phyloP scores from a whole-genome alignment of 2,797 vertebrate genomes.

The Parauchenoglanis punctatus region DNA sequence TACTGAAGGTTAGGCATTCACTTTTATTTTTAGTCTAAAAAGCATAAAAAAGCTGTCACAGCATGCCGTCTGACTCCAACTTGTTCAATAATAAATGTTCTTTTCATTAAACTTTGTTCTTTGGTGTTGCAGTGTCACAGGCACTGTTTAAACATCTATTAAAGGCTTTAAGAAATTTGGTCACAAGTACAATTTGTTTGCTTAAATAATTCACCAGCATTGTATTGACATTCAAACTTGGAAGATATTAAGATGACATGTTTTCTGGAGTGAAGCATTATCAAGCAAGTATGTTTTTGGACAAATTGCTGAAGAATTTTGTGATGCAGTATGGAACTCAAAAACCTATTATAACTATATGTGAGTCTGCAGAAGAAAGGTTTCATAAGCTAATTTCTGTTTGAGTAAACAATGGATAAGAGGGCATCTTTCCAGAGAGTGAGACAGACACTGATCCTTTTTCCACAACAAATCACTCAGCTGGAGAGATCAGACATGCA shows the following conservation, averaged over 20 bases:
- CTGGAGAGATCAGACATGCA: background rate
- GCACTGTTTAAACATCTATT: background rate
- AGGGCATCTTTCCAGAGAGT: background rate
- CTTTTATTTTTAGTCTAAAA: slow-evolving; percentile 26
- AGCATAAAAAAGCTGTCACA: background rate
- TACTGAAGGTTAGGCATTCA: slow-evolving; percentile 36
- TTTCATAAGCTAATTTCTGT: background rate
- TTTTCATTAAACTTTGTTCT: background rate
- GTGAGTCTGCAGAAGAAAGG: background rate
- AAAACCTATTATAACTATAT: background rate
- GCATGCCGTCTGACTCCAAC: slow-evolving; percentile 4
- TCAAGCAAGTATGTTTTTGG: background rate
- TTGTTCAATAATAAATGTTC: slow-evolving; percentile 34
- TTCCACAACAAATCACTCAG: background rate
- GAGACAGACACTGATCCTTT: background rate
- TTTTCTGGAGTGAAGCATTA: background rate
- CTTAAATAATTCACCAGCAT: background rate
- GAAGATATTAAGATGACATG: background rate
- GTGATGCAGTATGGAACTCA: background rate
- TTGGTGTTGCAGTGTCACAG: background rate
- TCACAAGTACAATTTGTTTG: background rate
- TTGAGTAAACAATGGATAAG: background rate
- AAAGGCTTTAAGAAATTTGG: background rate
- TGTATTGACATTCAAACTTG: background rate
- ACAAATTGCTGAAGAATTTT: background rate